Evolutionary conservation across 1,140 invertebrate species (phyloP), one percentile per base, ranked within the genome.

Genomic region (Steinernema feltiae): DNA sequence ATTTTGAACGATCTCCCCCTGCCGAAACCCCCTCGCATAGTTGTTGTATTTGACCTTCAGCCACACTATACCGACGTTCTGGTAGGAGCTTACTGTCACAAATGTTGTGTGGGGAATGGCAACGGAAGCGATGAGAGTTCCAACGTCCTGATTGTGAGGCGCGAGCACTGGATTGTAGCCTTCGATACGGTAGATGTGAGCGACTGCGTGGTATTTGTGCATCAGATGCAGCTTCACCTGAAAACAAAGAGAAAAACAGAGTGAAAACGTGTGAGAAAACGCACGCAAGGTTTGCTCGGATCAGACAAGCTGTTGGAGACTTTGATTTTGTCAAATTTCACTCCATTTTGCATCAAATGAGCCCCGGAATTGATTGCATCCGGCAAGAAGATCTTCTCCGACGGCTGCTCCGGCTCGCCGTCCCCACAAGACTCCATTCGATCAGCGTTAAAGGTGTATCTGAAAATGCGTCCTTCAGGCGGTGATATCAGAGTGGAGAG

Each of bases 121-220:
- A 21, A 63, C 24, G 24, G 53, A 63, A 7, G 53, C 53, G 7
- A 63, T 27, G 53, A n/a, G 53, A 3, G 24, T 27, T 3, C 24
- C 53, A 3, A 7, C 7, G 41, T n/a, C 7, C 7, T 15, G 7
- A 3, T n/a, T n/a, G n/a, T 7, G 12, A 27, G 24, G 24, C 24
- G 53, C 15, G 7, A 12, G 15, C 53, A 27, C 53, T 27, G 53
- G 35, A 18, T 63, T 27, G 53, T 63, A 63, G 53, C 24, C 24
- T 3, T 63, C 53, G 7, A 63, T 21, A 3, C 15, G 3, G 53
- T 63, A 63, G 53, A 63, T 27, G 53, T 63, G 53, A 21, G 24
- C 15, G 7, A 63, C 24, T 21, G 53, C 53, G 53, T 63, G 53
- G 53, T 63, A 63, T 27, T 63, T 63, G 53, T 63, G 53, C 53